Evolutionary conservation across 2,797 vertebrate species (phyloP), one percentile per base, ranked within the genome.

Genomic region (Moxostoma hubbsi): DNA sequence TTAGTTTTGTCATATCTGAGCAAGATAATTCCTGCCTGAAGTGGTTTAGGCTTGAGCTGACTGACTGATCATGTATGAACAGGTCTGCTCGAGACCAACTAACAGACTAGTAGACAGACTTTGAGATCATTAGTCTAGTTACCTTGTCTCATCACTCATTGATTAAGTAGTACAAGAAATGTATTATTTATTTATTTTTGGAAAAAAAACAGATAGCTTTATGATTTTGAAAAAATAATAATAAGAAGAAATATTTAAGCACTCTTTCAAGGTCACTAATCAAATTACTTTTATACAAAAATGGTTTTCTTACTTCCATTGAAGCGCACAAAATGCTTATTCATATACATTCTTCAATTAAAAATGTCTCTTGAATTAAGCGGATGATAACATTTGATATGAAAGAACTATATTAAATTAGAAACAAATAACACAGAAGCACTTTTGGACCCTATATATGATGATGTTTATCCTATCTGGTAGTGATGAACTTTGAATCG

Each of bases 61-160:
- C 86, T 76, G 79, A 85, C 81, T 67, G 85, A 88, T 92, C 88
- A 4, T 90, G 89, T 89, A 87, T 90, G 84, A 89, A 92, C 90
- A 92, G 81, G 90, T 85, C 88, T 79, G 11, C 24, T 65, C 82
- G 71, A 77, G 57, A 45, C 53, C 63, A 55, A 61, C 64, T 67
- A 62, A 69, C 58, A 68, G 65, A 79, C 72, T 64, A 86, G 84
- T 81, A 86, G 89, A 85, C 72, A 83, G 75, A 43, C 36, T 36
- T 36, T 36, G 36, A 24, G 18, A 24, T 24, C 24, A 24, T 10
- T 54, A 54, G 10, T 55, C 51, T 70, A 36, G n/a, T 55, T 49
- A 49, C 2, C 11, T 57, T 1, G 15, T 8, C 43, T 49, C 62
- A 57, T 2, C 2, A 10, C 62, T 9, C 53, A 47, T 9, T 46